phyloP scores from a whole-genome alignment of 2,888 invertebrate species.

The Pycnomerus fuliginosus region DNA sequence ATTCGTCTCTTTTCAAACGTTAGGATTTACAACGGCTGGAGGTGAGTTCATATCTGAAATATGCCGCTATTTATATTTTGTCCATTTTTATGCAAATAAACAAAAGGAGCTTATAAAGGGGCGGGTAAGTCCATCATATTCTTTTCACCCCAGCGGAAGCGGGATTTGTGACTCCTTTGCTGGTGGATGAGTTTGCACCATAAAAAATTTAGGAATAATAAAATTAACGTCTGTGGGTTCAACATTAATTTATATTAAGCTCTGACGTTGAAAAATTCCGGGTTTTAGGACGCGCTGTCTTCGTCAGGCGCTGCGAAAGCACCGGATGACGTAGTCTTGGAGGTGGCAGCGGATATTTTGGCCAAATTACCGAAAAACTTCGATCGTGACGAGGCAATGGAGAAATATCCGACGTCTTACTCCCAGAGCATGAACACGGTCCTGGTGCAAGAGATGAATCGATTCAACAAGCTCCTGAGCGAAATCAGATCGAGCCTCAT shows the following conservation, averaged over 20 bases:
- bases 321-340: constrained; percentile 77
- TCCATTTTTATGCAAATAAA: constrained; percentile 8
- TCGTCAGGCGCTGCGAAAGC: constrained; percentile 64
- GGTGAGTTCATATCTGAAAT: constrained; percentile 8
- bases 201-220: no score
- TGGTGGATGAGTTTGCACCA: no score
- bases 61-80: constrained; percentile 4
- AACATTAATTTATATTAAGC: no score
- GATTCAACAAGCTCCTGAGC: constrained; percentile 73
- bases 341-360: constrained; percentile 77
- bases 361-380: constrained; percentile 71
- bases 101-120: constrained; percentile 21
- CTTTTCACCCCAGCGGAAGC: no score
- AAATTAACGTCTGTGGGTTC: no score
- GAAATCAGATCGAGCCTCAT: constrained; percentile 69
- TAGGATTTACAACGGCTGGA: constrained; percentile 8
- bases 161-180: no score
- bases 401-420: constrained; percentile 74
- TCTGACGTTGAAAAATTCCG: no score
- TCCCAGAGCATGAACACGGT: constrained; percentile 94
- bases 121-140: constrained; percentile 18
- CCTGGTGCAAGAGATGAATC: constrained; percentile 80
- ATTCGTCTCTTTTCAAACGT: neutral
- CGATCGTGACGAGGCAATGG: constrained; percentile 64
- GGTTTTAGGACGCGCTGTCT: constrained; percentile 68